Conservation (phyloP, 2,113 vertebrate species). For the Petaurus breviceps region DNA sequence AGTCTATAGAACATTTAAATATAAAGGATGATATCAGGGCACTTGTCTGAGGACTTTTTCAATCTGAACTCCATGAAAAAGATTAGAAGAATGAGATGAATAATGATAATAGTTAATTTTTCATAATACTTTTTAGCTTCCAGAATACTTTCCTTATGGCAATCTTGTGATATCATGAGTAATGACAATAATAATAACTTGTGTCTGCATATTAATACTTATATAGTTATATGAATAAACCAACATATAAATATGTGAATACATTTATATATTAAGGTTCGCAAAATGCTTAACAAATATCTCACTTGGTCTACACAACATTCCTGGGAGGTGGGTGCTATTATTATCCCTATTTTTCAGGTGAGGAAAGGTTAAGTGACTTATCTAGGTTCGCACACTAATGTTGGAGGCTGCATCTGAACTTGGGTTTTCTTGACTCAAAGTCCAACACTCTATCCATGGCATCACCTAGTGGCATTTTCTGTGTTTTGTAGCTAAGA, state of each 20-base stretch:
- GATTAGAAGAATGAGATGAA: neutral
- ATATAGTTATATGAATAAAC: neutral
- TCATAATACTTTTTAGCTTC: neutral
- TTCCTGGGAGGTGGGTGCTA: neutral
- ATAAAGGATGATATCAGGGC: neutral
- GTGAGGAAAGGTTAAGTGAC: neutral
- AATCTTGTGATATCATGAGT: neutral
- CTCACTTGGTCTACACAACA: neutral
- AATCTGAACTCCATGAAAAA: neutral
- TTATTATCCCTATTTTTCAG: neutral
- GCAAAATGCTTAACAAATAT: neutral
- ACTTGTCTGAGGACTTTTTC: neutral
- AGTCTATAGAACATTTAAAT: neutral
- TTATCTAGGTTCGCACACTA: neutral
- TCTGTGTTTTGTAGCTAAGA: neutral
- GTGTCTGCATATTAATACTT: neutral
- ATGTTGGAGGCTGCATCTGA: neutral
- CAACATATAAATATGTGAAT: too few relatives aligned
- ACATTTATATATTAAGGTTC: neutral
- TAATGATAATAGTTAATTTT: neutral
- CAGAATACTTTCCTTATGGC: neutral
- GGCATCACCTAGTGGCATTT: neutral
- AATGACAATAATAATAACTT: neutral
- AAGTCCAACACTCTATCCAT: neutral
- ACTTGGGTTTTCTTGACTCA: neutral